Percentiles rank a stretch among this genome's conserved stretches.
Evolutionary conservation across 1,140 invertebrate genomes (phyloP).

Genomic region (Epicauta chinensis): DNA sequence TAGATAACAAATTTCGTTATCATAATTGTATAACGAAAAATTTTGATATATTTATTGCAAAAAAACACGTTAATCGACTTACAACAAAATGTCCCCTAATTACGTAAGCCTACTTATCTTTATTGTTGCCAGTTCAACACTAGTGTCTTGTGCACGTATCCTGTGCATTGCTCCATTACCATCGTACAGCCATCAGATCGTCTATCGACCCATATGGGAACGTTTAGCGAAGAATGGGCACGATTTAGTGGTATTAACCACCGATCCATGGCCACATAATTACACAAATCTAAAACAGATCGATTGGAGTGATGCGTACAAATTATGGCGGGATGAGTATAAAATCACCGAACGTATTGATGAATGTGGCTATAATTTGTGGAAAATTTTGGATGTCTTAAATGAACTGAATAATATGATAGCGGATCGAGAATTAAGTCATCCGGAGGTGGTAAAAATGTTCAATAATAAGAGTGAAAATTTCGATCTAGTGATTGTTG

Average conservation of each 20-base stretch:
- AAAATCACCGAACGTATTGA: neutral
- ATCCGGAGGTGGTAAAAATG: constrained; percentile 33
- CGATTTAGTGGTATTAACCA: constrained; percentile 42
- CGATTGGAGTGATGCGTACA: constrained; percentile 12
- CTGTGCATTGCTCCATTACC: constrained; percentile 38
- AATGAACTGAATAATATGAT: too few relatives aligned
- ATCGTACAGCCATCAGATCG: constrained; percentile 44
- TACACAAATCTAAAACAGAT: constrained; percentile 22
- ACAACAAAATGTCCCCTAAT: too few relatives aligned
- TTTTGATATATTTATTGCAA: too few relatives aligned
- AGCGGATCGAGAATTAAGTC: constrained; percentile 17
- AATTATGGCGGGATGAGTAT: constrained; percentile 7
- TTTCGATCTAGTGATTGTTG: constrained; percentile 39
- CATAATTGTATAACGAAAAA: too few relatives aligned
- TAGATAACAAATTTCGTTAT: too few relatives aligned
- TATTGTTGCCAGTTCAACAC: too few relatives aligned
- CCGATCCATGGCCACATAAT: constrained; percentile 31
- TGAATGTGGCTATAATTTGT: neutral
- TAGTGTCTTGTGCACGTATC: constrained; percentile 30
- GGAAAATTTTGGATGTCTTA: constrained; percentile 5
- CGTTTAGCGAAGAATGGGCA: constrained; percentile 41
- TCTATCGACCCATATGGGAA: constrained; percentile 36
- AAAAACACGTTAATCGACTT: too few relatives aligned
- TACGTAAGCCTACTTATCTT: too few relatives aligned
- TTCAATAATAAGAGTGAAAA: constrained; percentile 29